Evolutionary conservation across 2,113 vertebrate species (phyloP).

Genomic region (Hippocampus abdominalis): DNA sequence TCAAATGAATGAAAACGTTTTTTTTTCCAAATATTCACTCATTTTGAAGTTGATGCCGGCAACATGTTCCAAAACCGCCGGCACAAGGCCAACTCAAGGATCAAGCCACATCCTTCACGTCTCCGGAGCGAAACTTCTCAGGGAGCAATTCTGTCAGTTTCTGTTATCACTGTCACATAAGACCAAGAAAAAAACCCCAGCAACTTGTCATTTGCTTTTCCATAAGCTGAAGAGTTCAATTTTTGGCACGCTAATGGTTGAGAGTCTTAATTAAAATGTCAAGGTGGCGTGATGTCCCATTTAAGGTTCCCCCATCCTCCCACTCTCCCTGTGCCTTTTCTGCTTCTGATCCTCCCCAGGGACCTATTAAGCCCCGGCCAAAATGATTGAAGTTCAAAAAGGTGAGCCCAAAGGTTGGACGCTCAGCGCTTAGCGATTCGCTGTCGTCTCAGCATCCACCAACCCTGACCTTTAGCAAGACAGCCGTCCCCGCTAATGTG

Average conservation of each 20-base stretch:
- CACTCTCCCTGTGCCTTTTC: conserved; percentile 55
- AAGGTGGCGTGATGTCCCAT: conserved; percentile 78
- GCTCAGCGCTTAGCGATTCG: conserved; percentile 58
- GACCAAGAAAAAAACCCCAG: conserved; percentile 16
- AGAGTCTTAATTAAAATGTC: conserved; percentile 83
- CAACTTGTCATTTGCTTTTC: conserved; percentile 60
- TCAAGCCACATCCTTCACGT: not conserved
- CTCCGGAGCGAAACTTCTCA: conserved; percentile 11
- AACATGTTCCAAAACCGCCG: too few species aligned
- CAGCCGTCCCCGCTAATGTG: conserved; percentile 73
- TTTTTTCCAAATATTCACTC: too few species aligned
- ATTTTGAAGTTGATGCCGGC: too few species aligned
- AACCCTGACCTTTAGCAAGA: conserved; percentile 78
- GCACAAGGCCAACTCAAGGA: too few species aligned
- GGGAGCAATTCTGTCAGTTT: not conserved
- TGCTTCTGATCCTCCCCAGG: conserved; percentile 74
- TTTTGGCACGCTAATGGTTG: conserved; percentile 73
- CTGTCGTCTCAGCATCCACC: conserved; percentile 68
- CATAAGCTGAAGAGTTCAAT: conserved; percentile 51
- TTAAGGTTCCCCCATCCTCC: conserved; percentile 51
- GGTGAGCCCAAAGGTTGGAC: conserved; percentile 73
- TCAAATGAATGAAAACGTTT: too few species aligned
- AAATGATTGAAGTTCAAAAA: conserved; percentile 81
- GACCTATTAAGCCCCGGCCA: conserved; percentile 77
- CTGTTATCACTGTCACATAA: conserved; percentile 22